These are phyloP conservation scores for Kudoa iwatai DNA, from an alignment of 30 jellyfish, hydroid and myxozoan species.

Conservation along the genomic window DNA sequence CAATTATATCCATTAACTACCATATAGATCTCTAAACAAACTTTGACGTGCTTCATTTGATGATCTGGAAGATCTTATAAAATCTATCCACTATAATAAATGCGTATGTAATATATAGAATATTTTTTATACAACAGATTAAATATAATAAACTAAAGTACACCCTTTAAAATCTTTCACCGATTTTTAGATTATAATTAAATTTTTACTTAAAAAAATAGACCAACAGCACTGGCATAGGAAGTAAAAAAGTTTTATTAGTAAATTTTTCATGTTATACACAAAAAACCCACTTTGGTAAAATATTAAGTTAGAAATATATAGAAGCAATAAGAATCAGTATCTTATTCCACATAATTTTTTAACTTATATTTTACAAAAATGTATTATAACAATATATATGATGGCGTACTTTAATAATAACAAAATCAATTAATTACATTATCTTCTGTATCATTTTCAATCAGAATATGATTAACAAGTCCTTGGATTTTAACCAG, in stretches of 20 bases:
- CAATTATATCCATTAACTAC: constrained; percentile 2
- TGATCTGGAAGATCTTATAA: constrained; percentile 52
- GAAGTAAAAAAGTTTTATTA: too few species aligned
- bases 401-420: too few species aligned
- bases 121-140: too few species aligned
- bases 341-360: not conserved
- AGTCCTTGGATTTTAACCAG: constrained; percentile 20
- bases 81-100: constrained; percentile 41
- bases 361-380: not conserved
- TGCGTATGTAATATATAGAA: not conserved
- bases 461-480: constrained; percentile 28
- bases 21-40: constrained; percentile 25
- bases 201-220: too few species aligned
- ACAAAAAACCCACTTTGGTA: too few species aligned
- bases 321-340: too few species aligned
- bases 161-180: too few species aligned
- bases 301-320: too few species aligned
- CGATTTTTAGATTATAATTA: too few species aligned
- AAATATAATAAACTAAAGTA: too few species aligned
- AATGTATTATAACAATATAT: not conserved
- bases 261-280: too few species aligned
- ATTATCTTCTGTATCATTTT: constrained; percentile 70
- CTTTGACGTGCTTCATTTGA: constrained; percentile 52
- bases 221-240: too few species aligned
- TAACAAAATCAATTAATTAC: constrained; percentile 3